Conservation (phyloP, 1,140 invertebrate species). For the Micrasema longulum region DNA sequence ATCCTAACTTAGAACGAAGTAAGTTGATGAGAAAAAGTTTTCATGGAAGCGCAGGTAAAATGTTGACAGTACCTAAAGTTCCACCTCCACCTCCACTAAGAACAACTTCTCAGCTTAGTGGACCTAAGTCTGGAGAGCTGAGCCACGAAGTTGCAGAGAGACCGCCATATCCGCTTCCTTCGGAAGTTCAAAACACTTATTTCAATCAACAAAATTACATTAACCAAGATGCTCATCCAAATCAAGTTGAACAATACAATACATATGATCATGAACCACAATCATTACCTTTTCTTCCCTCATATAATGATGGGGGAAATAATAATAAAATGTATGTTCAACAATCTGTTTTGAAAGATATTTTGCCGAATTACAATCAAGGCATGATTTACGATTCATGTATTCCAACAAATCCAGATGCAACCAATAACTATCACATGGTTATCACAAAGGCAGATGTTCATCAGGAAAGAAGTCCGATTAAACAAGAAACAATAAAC, state of each 20-base stretch:
- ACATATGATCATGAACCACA: slow-evolving; percentile 72
- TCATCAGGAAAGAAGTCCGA: slow-evolving; percentile 80
- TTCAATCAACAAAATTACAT: slow-evolving; percentile 46
- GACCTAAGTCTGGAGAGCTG: slow-evolving; percentile 75
- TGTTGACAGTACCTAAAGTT: slow-evolving; percentile 84
- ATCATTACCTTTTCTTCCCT: slow-evolving; percentile 74
- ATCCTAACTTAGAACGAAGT: slow-evolving; percentile 87
- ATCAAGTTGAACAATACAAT: slow-evolving; percentile 61
- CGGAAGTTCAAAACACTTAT: slow-evolving; percentile 57
- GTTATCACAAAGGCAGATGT: slow-evolving; percentile 85
- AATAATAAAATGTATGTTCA: slow-evolving; percentile 55
- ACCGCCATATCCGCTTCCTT: slow-evolving; percentile 65
- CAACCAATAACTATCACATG: slow-evolving; percentile 66
- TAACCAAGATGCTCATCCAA: slow-evolving; percentile 57
- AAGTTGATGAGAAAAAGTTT: slow-evolving; percentile 91
- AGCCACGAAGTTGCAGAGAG: slow-evolving; percentile 69
- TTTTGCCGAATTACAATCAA: slow-evolving; percentile 56
- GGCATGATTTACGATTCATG: slow-evolving; percentile 51
- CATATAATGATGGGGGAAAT: slow-evolving; percentile 62
- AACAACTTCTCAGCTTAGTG: slow-evolving; percentile 86
- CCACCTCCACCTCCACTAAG: slow-evolving; percentile 87
- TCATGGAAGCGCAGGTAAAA: slow-evolving; percentile 84
- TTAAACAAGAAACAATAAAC: slow-evolving; percentile 66
- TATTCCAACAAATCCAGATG: slow-evolving; percentile 17
- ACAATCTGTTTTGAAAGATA: slow-evolving; percentile 48